These are phyloP conservation scores for Mico argentatus DNA, from an alignment of 2,797 vertebrate genomes.

Conservation along the genomic window DNA sequence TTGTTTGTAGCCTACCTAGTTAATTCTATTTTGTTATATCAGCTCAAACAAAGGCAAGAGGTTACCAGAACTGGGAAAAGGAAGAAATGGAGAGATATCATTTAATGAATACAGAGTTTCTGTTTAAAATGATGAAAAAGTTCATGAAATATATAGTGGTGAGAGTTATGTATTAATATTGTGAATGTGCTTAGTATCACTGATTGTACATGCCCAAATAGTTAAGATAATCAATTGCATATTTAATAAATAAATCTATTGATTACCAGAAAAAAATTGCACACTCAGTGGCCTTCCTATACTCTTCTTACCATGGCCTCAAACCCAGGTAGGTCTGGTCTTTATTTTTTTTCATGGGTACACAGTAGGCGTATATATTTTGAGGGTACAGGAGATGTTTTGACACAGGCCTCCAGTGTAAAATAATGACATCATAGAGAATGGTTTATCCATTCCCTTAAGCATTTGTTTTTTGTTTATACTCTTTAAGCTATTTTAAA, in stretches of 20 bases:
- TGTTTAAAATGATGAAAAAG: background rate
- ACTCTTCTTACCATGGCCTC: background rate
- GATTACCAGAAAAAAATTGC: background rate
- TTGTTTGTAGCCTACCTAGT: background rate
- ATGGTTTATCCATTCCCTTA: background rate
- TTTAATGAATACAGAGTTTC: background rate
- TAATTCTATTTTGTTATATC: background rate
- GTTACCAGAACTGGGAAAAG: background rate
- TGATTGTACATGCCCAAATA: background rate
- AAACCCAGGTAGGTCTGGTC: background rate
- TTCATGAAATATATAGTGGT: background rate
- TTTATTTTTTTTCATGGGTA: background rate
- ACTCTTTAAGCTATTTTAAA: background rate
- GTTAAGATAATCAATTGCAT: background rate
- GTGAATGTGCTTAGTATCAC: background rate
- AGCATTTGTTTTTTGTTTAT: background rate
- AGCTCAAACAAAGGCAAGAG: background rate
- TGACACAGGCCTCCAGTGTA: background rate
- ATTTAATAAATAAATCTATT: background rate
- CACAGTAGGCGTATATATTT: background rate
- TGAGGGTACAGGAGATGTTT: background rate
- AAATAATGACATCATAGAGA: background rate
- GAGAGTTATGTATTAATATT: background rate
- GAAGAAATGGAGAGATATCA: background rate
- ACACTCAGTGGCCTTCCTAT: background rate